A percentile compares a stretch with the other conserved stretches of the same genome.
These are phyloP conservation scores for Rhabditoides inermis DNA, from an alignment of 2,888 invertebrate species.

Conservation along the genomic window DNA sequence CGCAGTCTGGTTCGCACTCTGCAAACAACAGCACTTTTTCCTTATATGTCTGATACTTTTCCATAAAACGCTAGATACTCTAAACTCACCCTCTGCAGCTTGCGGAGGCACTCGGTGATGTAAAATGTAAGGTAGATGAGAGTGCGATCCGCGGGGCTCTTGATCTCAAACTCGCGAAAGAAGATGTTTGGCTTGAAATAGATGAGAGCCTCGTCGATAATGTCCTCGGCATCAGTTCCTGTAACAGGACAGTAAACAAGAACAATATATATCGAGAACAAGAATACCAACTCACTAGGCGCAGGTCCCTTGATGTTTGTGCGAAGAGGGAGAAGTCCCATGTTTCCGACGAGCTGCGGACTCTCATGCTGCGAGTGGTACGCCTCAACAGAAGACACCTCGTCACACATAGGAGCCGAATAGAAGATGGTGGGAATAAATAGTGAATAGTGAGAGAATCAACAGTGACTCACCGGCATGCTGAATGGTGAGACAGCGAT, in stretches of 20 bases:
- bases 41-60: neutral
- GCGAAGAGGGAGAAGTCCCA: conserved; percentile 80
- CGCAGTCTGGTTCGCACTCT: conserved; percentile 71
- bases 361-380: conserved; percentile 85
- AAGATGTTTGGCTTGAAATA: conserved; percentile 98
- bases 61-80: conserved; percentile 3
- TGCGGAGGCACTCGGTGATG: conserved; percentile 91
- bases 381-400: too few relatives aligned
- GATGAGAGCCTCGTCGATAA: conserved; percentile 91
- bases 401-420: too few relatives aligned
- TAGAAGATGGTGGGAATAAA: too few relatives aligned
- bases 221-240: conserved; percentile 67
- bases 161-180: conserved; percentile 95
- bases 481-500: too few relatives aligned
- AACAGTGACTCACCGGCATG: too few relatives aligned
- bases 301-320: conserved; percentile 89
- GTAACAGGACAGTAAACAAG: conserved; percentile 1
- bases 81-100: conserved; percentile 66
- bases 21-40: conserved; percentile 11
- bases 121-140: conserved; percentile 93
- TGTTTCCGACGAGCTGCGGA: conserved; percentile 71
- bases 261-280: conserved; percentile 18
- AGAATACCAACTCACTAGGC: conserved; percentile 58
- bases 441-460: too few relatives aligned
- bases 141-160: conserved; percentile 81